Percentiles rank a stretch among this genome's conserved stretches.
phyloP scores from a whole-genome alignment of 2,888 invertebrate genomes.

The Anoplius nigerrimus region DNA sequence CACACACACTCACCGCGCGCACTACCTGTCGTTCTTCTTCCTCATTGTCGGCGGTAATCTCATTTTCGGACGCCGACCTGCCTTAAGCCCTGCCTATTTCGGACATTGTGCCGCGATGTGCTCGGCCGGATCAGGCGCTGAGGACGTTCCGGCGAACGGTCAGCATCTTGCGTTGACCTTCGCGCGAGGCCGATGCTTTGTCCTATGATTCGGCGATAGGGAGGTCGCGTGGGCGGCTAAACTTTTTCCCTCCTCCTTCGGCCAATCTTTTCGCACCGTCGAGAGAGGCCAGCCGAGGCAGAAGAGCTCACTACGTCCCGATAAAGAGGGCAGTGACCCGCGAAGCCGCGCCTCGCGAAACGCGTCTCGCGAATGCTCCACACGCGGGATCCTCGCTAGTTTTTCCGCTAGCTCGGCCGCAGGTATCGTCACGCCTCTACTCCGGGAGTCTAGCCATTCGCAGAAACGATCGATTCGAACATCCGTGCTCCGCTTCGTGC shows the following conservation, averaged over 20 bases:
- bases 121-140: neutral
- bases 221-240: neutral
- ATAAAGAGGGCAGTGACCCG: conserved; percentile 68
- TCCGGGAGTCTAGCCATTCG: too few species aligned
- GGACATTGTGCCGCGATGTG: conserved; percentile 8
- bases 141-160: neutral
- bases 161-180: conserved; percentile 9
- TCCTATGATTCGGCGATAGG: neutral
- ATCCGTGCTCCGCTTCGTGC: too few species aligned
- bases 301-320: conserved; percentile 55
- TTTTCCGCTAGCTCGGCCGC: conserved; percentile 19
- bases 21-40: conserved; percentile 71
- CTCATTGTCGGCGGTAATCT: conserved; percentile 57
- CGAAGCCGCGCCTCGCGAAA: conserved; percentile 64
- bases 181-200: conserved; percentile 14
- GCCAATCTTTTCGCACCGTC: conserved; percentile 31
- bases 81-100: neutral
- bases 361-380: conserved; percentile 55
- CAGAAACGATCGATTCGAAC: too few species aligned
- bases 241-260: conserved; percentile 16
- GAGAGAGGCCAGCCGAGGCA: conserved; percentile 56
- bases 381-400: conserved; percentile 18
- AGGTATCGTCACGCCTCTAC: too few species aligned
- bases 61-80: conserved; percentile 18
- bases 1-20: conserved; percentile 22